Base-by-base conservation (phyloP, 2,888 invertebrate genomes). In the Noctua janthina region DNA sequence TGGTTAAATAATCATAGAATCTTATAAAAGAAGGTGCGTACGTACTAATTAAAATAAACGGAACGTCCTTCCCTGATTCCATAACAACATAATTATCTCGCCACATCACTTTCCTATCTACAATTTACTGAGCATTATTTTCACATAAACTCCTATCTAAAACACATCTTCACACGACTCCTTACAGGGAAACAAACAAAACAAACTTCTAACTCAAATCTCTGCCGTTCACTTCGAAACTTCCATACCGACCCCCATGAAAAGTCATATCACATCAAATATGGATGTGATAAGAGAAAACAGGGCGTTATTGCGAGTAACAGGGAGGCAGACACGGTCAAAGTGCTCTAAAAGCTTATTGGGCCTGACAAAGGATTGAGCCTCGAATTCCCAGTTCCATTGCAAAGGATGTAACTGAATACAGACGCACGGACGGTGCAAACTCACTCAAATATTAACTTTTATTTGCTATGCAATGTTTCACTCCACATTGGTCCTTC, bases 311-410 rank as follows among this genome's bases (percentile, higher is more conserved):
- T 82, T 78, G 77, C 83, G 79, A 81, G 78, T 82, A 82, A 77
- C 82, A 87, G 87, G 69, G 82, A 80, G 59, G 49, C 62, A 70
- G 59, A 51, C 59, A 81, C 82, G 82, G 89, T 81, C 84, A 88
- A 85, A 81, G 89, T 79, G 79, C 81, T 80, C 78, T 90, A 81
- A 89, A 89, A 87, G 84, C 89, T 90, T 89, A 89, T 84, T 84
- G 89, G 71, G 78, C 71, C 76, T 87, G 88, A 87, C 90, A 90
- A 90, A 87, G 86, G 90, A 73, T 83, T 74, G 72, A 76, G 67
- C 72, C 71, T 78, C 69, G 64, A 74, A 83, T 85, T 87, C 90
- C 83, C 90, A 79, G 70, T 77, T 71, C 85, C 69, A 73, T 76
- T 79, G 80, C 71, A 74, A 79, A 81, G 59, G 49, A 80, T 80